Conservation (phyloP, 2,797 vertebrate species). For the Danio kyathit region DNA sequence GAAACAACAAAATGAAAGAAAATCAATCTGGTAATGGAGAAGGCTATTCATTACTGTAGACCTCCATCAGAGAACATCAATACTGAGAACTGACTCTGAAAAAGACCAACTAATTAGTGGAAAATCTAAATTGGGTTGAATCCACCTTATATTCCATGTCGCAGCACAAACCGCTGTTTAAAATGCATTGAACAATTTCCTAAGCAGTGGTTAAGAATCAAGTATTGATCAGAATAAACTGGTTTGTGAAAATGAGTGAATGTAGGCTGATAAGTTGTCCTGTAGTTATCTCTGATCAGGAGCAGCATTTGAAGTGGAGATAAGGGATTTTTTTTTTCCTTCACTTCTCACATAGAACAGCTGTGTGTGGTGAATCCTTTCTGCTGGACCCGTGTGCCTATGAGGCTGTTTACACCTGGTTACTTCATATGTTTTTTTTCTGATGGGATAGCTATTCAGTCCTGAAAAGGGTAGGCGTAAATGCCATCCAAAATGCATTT, state of each 20-base stretch:
- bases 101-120: constrained; percentile 14
- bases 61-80: constrained; percentile 13
- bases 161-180: neutral
- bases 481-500: too few species aligned
- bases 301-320: neutral
- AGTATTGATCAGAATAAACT: neutral
- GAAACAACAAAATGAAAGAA: constrained; percentile 30
- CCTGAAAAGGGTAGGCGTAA: too few species aligned
- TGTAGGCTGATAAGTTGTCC: neutral
- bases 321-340: neutral
- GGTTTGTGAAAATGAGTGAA: neutral
- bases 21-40: constrained; percentile 33
- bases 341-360: constrained; percentile 3
- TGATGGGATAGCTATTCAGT: too few species aligned
- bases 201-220: neutral
- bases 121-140: constrained; percentile 13
- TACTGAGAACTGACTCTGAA: neutral
- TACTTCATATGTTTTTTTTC: too few species aligned
- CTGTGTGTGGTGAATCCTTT: neutral
- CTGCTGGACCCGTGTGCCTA: too few species aligned
- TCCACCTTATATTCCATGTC: neutral
- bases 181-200: neutral
- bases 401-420: too few species aligned
- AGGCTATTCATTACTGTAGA: neutral
- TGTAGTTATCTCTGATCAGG: neutral